Conservation (phyloP, 1,140 invertebrate species). For the Hycleus cichorii region DNA sequence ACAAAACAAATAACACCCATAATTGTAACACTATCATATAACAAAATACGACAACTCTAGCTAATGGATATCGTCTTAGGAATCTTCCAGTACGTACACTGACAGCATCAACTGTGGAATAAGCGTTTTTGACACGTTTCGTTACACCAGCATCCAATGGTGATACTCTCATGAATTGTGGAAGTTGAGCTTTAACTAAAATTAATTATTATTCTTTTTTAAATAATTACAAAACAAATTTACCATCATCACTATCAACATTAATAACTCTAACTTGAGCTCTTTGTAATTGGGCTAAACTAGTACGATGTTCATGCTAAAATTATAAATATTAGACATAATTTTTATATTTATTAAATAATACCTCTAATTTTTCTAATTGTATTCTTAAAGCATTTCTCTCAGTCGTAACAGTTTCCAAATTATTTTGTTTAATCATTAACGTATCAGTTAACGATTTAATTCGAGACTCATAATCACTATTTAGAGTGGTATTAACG, state of each 20-base stretch:
- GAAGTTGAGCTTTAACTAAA: constrained; percentile 54
- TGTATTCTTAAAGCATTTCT: constrained; percentile 71
- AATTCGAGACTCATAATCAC: constrained; percentile 60
- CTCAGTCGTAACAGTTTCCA: constrained; percentile 71
- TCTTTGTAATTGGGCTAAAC: constrained; percentile 25
- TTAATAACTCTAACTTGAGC: constrained; percentile 43
- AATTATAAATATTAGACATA: constrained; percentile 17
- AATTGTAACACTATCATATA: constrained; percentile 60
- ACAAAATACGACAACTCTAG: constrained; percentile 67
- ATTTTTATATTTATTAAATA: constrained; percentile 12
- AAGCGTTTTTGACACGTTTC: constrained; percentile 70
- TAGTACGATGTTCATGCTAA: constrained; percentile 31
- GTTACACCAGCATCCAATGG: constrained; percentile 72
- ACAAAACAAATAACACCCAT: constrained; percentile 62
- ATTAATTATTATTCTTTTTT: constrained; percentile 36
- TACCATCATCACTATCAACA: constrained; percentile 59
- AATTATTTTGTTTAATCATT: constrained; percentile 69
- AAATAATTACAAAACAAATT: constrained; percentile 29
- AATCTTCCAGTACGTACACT: constrained; percentile 73
- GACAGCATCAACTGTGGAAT: constrained; percentile 66
- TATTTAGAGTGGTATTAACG: constrained; percentile 15
- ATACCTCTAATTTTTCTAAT: constrained; percentile 68
- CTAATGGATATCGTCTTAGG: constrained; percentile 70
- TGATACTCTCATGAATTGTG: constrained; percentile 64
- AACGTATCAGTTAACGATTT: constrained; percentile 68